These are phyloP conservation scores for Thalassarche chlororhynchos DNA, from an alignment of 2,113 vertebrate species.

Conservation along the genomic window DNA sequence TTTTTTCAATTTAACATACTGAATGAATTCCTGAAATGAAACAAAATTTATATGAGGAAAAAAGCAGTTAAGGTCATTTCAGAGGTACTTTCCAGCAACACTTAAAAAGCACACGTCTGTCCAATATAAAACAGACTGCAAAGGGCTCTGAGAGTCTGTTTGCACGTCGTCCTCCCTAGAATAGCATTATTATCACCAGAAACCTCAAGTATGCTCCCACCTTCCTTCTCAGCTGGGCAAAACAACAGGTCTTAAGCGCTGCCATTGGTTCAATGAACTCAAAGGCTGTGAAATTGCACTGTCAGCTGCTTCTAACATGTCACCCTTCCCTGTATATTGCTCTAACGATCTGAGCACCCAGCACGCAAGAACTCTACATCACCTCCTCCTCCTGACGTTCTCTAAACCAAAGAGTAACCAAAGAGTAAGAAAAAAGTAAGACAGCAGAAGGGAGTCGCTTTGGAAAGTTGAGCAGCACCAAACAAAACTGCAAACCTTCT, in stretches of 20 bases:
- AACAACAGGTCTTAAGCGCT: neutral
- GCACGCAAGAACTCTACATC: neutral
- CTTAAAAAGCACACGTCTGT: neutral
- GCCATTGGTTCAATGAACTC: neutral
- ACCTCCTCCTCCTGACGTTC: neutral
- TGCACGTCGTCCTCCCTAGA: accelerated
- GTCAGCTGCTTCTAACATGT: neutral
- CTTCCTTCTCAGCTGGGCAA: neutral
- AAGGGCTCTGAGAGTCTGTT: neutral
- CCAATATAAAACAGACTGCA: neutral
- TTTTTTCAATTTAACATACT: neutral
- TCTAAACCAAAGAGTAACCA: neutral
- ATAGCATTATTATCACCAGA: neutral
- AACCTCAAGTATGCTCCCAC: neutral
- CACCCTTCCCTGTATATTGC: neutral
- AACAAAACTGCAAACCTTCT: neutral
- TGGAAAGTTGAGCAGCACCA: slow-evolving; percentile 5
- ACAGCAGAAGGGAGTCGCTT: neutral
- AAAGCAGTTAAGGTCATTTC: slow-evolving; percentile 34
- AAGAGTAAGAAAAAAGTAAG: neutral
- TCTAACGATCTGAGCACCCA: neutral
- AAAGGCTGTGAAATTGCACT: neutral
- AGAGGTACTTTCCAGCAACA: slow-evolving; percentile 24
- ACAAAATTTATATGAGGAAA: slow-evolving; percentile 38
- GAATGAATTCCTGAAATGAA: slow-evolving; percentile 63